phyloP scores from a whole-genome alignment of 2,113 vertebrate genomes.

The Dasyurus viverrinus region DNA sequence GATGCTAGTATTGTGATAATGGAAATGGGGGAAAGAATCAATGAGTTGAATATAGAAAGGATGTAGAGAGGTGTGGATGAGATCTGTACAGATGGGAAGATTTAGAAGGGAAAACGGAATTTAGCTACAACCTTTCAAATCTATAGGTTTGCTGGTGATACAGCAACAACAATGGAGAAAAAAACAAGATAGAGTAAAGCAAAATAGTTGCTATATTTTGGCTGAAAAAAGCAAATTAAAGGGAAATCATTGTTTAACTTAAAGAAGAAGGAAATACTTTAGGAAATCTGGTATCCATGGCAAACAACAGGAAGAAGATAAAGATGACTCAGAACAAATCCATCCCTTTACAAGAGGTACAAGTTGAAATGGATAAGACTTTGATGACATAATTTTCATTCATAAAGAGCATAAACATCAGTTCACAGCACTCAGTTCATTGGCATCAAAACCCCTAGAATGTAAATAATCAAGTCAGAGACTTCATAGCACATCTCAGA shows the following conservation, averaged over 20 bases:
- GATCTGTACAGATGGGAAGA: neutral
- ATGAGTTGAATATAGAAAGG: neutral
- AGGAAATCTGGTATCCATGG: neutral
- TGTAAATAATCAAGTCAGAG: neutral
- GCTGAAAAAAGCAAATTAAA: neutral
- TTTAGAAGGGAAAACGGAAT: neutral
- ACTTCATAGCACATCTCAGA: neutral
- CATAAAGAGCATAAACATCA: neutral
- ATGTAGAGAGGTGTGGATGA: neutral
- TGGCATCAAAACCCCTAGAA: neutral
- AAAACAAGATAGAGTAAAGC: neutral
- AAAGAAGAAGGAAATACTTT: neutral
- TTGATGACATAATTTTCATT: neutral
- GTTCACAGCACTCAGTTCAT: neutral
- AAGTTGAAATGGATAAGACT: neutral
- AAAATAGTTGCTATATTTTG: neutral
- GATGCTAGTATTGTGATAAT: neutral
- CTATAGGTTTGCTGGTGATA: neutral
- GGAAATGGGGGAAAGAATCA: neutral
- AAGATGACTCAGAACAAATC: neutral
- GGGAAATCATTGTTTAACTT: neutral
- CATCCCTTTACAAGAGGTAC: neutral
- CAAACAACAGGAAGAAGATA: neutral
- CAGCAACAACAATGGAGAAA: neutral
- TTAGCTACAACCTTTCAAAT: neutral